Conservation (phyloP, 2,888 invertebrate species). For the Creontiades dilutus region DNA sequence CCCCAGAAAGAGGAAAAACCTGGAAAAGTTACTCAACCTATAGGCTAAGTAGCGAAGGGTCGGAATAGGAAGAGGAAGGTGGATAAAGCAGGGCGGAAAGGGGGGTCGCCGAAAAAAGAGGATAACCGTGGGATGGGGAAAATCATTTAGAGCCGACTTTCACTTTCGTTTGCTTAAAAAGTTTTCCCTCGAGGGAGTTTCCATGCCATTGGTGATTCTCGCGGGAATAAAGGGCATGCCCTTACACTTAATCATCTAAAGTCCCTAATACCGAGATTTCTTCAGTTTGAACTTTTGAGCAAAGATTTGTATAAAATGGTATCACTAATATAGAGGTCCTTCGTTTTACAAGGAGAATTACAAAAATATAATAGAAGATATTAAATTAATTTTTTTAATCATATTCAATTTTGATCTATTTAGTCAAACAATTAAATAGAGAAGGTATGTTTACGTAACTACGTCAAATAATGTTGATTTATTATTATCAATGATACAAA, state of each 20-base stretch:
- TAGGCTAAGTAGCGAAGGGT: background rate
- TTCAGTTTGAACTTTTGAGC: background rate
- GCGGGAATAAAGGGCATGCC: background rate
- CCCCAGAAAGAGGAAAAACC: background rate
- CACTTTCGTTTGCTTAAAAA: constrained; percentile 4
- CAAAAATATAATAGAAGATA: too few species aligned
- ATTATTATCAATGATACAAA: too few species aligned
- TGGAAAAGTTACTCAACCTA: background rate
- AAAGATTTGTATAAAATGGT: too few species aligned
- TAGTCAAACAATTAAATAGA: too few species aligned
- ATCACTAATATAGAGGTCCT: too few species aligned
- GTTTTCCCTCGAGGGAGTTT: background rate
- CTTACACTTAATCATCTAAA: background rate
- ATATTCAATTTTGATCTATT: too few species aligned
- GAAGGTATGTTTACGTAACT: too few species aligned
- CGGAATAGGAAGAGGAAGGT: too few species aligned
- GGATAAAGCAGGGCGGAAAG: too few species aligned
- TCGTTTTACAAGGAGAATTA: too few species aligned
- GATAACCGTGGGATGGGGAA: background rate
- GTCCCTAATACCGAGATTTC: background rate
- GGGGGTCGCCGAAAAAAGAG: background rate
- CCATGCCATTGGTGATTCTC: background rate
- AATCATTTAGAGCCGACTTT: constrained; percentile 32
- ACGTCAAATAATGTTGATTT: too few species aligned
- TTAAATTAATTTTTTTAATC: too few species aligned